phyloP scores from a whole-genome alignment of 2,888 invertebrate genomes.

The Priocnemis perturbator region DNA sequence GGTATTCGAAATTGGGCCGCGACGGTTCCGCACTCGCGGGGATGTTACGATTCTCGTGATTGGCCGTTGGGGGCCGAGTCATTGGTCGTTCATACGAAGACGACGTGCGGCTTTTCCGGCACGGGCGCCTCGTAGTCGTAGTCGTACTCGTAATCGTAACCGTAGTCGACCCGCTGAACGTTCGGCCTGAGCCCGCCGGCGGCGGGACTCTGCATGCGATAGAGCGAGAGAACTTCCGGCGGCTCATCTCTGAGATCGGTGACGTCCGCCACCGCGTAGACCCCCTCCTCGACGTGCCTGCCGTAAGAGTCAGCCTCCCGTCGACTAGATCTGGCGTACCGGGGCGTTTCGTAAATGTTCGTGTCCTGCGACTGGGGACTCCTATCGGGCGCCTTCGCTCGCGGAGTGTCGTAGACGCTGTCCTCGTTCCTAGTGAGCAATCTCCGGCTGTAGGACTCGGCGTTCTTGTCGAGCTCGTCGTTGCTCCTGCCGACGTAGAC shows the following conservation, averaged over 20 bases:
- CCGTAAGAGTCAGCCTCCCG: slow-evolving; percentile 30
- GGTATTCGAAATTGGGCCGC: no score
- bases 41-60: background rate
- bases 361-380: slow-evolving; percentile 56
- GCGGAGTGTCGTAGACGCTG: slow-evolving; percentile 67
- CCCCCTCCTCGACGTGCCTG: slow-evolving; percentile 53
- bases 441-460: slow-evolving; percentile 67
- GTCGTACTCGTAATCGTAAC: slow-evolving; percentile 68
- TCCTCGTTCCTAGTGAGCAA: slow-evolving; percentile 68
- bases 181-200: slow-evolving; percentile 45
- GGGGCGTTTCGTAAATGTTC: slow-evolving; percentile 69
- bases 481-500: slow-evolving; percentile 70
- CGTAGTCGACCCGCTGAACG: slow-evolving; percentile 58
- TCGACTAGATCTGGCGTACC: slow-evolving; percentile 54
- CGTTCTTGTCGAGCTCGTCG: slow-evolving; percentile 67
- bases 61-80: slow-evolving; percentile 1
- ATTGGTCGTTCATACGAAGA: slow-evolving; percentile 66
- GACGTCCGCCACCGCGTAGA: slow-evolving; percentile 72
- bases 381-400: slow-evolving; percentile 38
- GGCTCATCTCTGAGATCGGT: slow-evolving; percentile 67
- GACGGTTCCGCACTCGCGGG: no score
- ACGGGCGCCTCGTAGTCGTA: slow-evolving; percentile 64
- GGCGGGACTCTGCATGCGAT: slow-evolving; percentile 62
- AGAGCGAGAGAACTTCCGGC: slow-evolving; percentile 67
- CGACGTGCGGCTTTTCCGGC: slow-evolving; percentile 71